Conservation (phyloP, 2,113 vertebrate genomes). For the Felis chaus region DNA sequence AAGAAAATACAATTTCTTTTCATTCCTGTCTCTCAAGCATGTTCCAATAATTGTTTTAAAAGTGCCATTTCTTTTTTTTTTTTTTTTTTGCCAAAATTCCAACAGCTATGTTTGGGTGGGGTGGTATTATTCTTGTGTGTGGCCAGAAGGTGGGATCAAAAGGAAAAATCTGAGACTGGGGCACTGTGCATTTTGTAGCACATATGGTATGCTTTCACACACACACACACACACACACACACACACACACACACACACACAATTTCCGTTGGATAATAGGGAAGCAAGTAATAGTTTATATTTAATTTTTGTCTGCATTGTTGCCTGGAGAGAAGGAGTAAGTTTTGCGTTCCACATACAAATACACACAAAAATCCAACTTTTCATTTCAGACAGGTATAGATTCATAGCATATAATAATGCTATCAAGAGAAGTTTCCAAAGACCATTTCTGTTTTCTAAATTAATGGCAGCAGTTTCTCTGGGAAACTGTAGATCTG, state of each 20-base stretch:
- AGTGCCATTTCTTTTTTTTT: background rate
- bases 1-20: background rate
- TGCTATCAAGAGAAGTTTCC: background rate
- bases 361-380: background rate
- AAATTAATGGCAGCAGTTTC: background rate
- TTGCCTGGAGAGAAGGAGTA: background rate
- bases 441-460: background rate
- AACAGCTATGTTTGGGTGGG: background rate
- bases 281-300: background rate
- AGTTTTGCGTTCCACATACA: background rate
- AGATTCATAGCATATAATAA: background rate
- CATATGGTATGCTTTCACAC: background rate
- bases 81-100: background rate
- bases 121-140: background rate
- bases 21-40: background rate
- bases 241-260: too few relatives aligned
- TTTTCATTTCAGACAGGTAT: background rate
- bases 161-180: accelerated
- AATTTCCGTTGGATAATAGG: background rate
- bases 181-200: background rate
- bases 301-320: background rate
- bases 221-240: too few relatives aligned
- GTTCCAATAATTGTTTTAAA: background rate
- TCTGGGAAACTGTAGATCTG: background rate
- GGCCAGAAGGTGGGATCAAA: background rate